These are phyloP conservation scores for Nemoura dubitans DNA, from an alignment of 2,888 invertebrate species.

Conservation along the genomic window DNA sequence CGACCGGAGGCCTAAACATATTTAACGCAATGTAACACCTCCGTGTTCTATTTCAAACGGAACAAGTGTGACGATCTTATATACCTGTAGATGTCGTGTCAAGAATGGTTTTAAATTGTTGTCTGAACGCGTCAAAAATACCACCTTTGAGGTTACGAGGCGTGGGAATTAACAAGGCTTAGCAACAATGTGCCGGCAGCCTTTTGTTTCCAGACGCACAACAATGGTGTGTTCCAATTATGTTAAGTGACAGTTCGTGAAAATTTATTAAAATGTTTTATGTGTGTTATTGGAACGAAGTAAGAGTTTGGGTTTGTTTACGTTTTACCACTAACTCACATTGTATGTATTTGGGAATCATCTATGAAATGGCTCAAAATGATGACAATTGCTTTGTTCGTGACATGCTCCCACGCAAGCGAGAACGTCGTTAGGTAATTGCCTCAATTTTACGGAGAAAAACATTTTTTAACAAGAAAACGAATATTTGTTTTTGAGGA, in stretches of 20 bases:
- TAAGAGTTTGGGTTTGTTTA: neutral
- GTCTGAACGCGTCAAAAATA: neutral
- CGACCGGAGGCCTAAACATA: no score
- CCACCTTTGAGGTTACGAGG: neutral
- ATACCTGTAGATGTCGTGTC: neutral
- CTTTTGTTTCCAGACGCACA: neutral
- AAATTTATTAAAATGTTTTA: neutral
- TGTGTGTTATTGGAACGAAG: neutral
- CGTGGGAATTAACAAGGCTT: neutral
- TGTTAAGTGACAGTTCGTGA: neutral
- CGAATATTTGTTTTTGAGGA: neutral
- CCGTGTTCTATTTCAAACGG: neutral
- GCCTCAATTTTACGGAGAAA: neutral
- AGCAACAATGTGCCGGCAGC: neutral
- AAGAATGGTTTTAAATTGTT: neutral
- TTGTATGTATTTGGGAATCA: neutral
- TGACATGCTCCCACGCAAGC: neutral
- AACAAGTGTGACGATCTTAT: neutral
- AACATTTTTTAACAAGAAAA: no score
- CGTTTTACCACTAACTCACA: neutral
- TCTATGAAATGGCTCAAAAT: neutral
- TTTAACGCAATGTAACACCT: neutral
- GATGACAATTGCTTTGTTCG: neutral
- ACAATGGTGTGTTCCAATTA: neutral
- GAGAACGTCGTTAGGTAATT: neutral